These are phyloP conservation scores for Metridium senile DNA, from an alignment of 92 coral and sea anemone species.

Conservation along the genomic window DNA sequence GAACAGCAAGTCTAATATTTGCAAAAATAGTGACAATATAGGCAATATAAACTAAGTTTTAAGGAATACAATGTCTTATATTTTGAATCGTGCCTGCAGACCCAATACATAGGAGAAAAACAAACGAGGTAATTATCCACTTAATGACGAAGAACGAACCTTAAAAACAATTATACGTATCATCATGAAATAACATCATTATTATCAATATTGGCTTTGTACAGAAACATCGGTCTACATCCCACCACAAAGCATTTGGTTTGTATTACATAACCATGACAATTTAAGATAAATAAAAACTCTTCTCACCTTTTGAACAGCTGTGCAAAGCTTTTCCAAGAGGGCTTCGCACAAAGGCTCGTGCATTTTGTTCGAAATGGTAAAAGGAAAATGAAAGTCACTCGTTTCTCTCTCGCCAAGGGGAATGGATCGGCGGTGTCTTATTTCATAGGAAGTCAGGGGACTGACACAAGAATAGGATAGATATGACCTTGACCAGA, in stretches of 20 bases:
- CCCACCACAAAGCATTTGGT: background rate
- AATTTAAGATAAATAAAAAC: no score
- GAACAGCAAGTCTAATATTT: no score
- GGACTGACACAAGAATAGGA: background rate
- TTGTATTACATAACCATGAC: background rate
- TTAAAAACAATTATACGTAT: no score
- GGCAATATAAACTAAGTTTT: no score
- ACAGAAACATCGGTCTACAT: background rate
- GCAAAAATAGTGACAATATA: no score
- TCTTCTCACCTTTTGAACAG: conserved; percentile 74
- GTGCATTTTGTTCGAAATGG: conserved; percentile 42
- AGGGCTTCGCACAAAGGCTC: conserved; percentile 56
- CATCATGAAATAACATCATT: no score
- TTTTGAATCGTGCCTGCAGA: no score
- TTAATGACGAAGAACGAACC: no score
- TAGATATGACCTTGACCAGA: background rate
- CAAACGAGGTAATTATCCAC: no score
- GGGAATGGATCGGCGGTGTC: conserved; percentile 7
- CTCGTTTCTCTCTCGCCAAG: background rate
- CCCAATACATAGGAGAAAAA: no score
- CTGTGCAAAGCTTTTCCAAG: conserved; percentile 64
- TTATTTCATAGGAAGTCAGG: conserved; percentile 7
- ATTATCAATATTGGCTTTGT: no score
- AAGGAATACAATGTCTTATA: no score
- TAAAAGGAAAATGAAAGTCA: background rate